Base-by-base conservation (phyloP, 2,113 vertebrate species). In the Ursus arctos region DNA sequence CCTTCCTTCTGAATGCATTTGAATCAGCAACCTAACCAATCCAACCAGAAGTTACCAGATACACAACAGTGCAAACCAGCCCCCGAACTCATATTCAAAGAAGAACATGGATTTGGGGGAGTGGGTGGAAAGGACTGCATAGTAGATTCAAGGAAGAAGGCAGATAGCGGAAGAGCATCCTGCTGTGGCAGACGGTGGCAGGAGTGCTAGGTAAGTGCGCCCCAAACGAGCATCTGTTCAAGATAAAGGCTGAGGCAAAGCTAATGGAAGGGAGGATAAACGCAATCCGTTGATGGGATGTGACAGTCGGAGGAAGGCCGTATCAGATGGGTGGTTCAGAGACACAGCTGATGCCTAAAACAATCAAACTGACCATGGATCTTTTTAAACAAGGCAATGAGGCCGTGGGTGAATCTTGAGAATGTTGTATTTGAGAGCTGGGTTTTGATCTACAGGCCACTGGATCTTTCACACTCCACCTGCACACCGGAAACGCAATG, bases 361-460 rank as follows among this genome's bases (percentile, higher is more conserved):
- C 83, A 84, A 77, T 90, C 93, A 95, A 85, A 94, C 0, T 81
- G 24, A 95, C 83, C 22, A 3, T 49, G 40, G 43, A 76, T 97
- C 94, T 95, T 88, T 79, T 84, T 85, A 90, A 95, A 95, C 63
- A 74, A 80, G 71, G 83, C 72, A 91, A 36, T 91, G 49, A 79
- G 43, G 15, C 3, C 22, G 12, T 86, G 40, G 93, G 49, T 51
- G 47, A 71, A 65, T 85, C 69, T 49, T 81, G 55, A 88, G 63
- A 86, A 95, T 85, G 84, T 22, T 6, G 1, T 21, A 72, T 87
- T 69, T 57, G 67, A 88, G 36, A 86, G 76, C 67, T 19, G 14
- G 1, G 28, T 71, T 97, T 83, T 80, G 47, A 94, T 61, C 71
- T 55, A 13, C 24, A 28, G 3, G 28, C n/a, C 74, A 43, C 28